A percentile compares a stretch with the other conserved stretches of the same genome.
These are phyloP conservation scores for Spisula subtruncata DNA, from an alignment of 2,888 invertebrate genomes.

Conservation along the genomic window DNA sequence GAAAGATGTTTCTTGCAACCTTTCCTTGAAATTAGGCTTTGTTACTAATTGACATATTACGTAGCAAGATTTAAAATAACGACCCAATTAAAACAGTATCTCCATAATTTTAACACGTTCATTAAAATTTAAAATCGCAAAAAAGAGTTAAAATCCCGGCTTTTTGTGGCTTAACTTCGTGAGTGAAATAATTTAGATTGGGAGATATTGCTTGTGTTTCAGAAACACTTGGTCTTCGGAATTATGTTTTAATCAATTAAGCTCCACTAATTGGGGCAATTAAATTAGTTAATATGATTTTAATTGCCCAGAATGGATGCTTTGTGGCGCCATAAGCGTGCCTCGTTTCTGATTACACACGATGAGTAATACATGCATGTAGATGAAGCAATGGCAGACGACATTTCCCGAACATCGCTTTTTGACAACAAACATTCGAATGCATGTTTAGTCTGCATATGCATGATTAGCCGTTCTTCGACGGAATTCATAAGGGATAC, in stretches of 20 bases:
- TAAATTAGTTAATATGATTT: constrained; percentile 17
- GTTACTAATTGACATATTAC: background rate
- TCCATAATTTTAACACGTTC: background rate
- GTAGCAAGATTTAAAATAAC: background rate
- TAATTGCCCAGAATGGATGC: background rate
- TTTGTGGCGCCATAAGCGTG: background rate
- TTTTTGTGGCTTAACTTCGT: background rate
- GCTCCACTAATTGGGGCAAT: constrained; percentile 14
- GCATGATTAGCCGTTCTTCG: no score
- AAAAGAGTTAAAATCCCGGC: background rate
- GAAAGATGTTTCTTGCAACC: background rate
- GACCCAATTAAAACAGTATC: background rate
- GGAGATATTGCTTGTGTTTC: background rate
- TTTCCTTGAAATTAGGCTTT: background rate
- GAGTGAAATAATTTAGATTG: constrained; percentile 1
- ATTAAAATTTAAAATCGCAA: constrained; percentile 22
- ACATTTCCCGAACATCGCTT: background rate
- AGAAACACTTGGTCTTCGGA: background rate
- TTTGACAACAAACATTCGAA: background rate
- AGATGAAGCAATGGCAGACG: background rate
- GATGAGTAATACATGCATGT: background rate
- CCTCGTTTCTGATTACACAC: background rate
- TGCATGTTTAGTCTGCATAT: no score
- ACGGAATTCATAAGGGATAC: no score
- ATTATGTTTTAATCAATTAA: constrained; percentile 10